These are phyloP conservation scores for Cecropterus lyciades DNA, from an alignment of 1,140 invertebrate genomes.

Conservation along the genomic window DNA sequence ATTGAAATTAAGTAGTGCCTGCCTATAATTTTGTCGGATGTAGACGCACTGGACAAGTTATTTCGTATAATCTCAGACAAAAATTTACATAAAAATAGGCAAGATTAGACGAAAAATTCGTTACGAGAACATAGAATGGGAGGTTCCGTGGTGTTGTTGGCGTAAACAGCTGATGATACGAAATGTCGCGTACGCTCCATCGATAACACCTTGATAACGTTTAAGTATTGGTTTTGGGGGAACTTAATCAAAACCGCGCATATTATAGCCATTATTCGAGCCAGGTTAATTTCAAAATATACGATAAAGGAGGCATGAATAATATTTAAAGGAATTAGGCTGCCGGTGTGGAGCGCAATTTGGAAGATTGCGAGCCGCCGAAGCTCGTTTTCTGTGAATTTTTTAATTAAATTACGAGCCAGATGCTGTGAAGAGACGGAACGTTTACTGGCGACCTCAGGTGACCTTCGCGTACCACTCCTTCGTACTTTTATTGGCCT, in stretches of 20 bases:
- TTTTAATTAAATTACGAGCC: slow-evolving; percentile 83
- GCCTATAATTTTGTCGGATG: too few species aligned
- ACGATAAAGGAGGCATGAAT: slow-evolving; percentile 75
- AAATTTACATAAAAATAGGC: slow-evolving; percentile 41
- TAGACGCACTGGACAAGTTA: not conserved
- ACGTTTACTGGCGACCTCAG: slow-evolving; percentile 30
- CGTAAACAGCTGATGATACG: slow-evolving; percentile 38
- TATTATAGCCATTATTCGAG: slow-evolving; percentile 71
- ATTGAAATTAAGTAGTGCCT: too few species aligned
- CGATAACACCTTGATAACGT: slow-evolving; percentile 65
- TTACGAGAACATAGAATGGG: slow-evolving; percentile 62
- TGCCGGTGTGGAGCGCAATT: slow-evolving; percentile 71
- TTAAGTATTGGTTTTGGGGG: slow-evolving; percentile 78
- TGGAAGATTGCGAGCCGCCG: slow-evolving; percentile 72
- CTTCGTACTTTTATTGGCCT: slow-evolving; percentile 46
- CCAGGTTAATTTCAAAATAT: slow-evolving; percentile 77
- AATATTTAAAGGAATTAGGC: slow-evolving; percentile 78
- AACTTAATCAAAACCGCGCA: slow-evolving; percentile 73
- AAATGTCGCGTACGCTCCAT: slow-evolving; percentile 35
- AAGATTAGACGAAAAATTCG: slow-evolving; percentile 46
- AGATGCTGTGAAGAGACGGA: slow-evolving; percentile 57
- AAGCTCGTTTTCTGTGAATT: slow-evolving; percentile 79
- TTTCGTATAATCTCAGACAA: not conserved
- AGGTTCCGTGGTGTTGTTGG: slow-evolving; percentile 39
- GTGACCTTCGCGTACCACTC: slow-evolving; percentile 35